These are phyloP conservation scores for Corydoras maculifer DNA, from an alignment of 2,113 vertebrate genomes.

Conservation along the genomic window DNA sequence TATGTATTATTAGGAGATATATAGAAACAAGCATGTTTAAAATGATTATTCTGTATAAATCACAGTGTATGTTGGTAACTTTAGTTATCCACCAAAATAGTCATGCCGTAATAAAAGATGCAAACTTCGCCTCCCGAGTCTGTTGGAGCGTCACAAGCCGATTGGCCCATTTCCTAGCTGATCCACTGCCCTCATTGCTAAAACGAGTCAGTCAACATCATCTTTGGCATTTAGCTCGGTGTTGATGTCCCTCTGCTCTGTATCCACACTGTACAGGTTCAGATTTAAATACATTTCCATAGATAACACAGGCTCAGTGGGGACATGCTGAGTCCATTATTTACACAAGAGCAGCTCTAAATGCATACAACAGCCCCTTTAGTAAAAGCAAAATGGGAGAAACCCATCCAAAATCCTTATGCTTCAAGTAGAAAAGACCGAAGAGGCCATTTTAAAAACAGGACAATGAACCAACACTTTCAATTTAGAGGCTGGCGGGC, in stretches of 20 bases:
- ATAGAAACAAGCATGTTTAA: too few species aligned
- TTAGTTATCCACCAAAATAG: not conserved
- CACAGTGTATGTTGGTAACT: too few species aligned
- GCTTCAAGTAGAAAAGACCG: not conserved
- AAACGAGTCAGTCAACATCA: slow-evolving; percentile 23
- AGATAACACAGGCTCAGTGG: not conserved
- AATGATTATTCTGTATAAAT: too few species aligned
- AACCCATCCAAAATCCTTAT: not conserved
- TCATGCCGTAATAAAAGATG: slow-evolving; percentile 1
- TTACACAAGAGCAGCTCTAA: slow-evolving; percentile 15
- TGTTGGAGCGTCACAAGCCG: slow-evolving; percentile 18
- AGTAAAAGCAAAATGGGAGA: too few species aligned
- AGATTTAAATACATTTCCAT: slow-evolving; percentile 5
- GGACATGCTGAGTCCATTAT: slow-evolving; percentile 14
- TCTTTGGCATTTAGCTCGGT: not conserved
- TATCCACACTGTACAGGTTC: not conserved
- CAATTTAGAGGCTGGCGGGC: not conserved
- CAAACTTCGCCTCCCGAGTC: slow-evolving; percentile 1
- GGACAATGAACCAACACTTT: slow-evolving; percentile 16
- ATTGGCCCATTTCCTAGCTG: slow-evolving; percentile 23
- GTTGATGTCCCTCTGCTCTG: slow-evolving; percentile 1
- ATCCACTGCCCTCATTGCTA: slow-evolving; percentile 26
- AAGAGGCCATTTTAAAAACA: slow-evolving; percentile 14
- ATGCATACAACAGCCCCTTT: not conserved
- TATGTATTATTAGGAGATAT: too few species aligned